phyloP scores from a whole-genome alignment of 1,140 invertebrate genomes.

The Drosophila ogumai region DNA sequence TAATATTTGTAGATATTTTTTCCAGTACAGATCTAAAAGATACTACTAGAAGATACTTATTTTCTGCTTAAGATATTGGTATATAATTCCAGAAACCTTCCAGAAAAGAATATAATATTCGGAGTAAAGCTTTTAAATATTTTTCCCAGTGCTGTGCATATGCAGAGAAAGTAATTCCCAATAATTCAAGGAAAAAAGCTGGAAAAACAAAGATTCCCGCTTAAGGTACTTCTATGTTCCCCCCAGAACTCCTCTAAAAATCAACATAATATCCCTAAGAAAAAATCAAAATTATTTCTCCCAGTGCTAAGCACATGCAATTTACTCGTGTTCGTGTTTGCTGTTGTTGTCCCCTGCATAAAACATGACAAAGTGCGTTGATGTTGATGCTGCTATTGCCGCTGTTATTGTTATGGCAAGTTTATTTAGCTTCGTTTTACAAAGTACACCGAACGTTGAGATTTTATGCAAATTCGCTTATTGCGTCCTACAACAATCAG shows the following conservation, averaged over 20 bases:
- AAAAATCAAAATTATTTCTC: neutral
- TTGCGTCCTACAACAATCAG: slow-evolving; percentile 34
- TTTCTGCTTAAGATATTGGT: neutral
- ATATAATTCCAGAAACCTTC: neutral
- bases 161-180: neutral
- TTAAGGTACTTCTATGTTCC: no score
- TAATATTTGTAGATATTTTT: neutral
- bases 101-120: neutral
- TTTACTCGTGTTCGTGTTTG: slow-evolving; percentile 47
- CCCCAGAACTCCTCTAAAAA: neutral
- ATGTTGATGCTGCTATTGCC: slow-evolving; percentile 20
- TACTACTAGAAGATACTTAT: neutral
- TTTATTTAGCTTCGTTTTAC: slow-evolving; percentile 67
- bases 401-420: slow-evolving; percentile 54
- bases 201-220: neutral
- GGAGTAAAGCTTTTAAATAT: neutral
- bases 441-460: slow-evolving; percentile 58
- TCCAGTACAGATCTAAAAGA: neutral
- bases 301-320: slow-evolving; percentile 11
- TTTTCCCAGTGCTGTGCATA: neutral
- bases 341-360: slow-evolving; percentile 56
- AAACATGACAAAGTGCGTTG: slow-evolving; percentile 59
- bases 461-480: slow-evolving; percentile 69
- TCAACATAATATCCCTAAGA: neutral
- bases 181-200: no score